phyloP scores from a whole-genome alignment of 2,113 vertebrate genomes.

The Anseranas semipalmata region DNA sequence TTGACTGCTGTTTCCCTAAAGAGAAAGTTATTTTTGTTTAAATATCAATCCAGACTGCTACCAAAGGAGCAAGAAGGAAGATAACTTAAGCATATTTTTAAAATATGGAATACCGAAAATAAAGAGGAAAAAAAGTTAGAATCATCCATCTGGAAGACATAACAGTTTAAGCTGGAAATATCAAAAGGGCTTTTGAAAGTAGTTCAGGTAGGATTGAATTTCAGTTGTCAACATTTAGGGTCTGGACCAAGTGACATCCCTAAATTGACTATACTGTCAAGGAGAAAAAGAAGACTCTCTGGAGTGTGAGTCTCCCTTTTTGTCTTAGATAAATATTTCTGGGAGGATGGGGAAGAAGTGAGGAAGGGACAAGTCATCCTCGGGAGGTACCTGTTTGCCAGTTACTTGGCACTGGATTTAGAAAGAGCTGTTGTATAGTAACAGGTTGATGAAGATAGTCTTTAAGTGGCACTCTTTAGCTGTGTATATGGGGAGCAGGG shows the following conservation, averaged over 20 bases:
- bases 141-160: neutral
- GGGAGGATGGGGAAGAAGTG: neutral
- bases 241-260: neutral
- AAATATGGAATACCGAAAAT: neutral
- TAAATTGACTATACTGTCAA: neutral
- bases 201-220: neutral
- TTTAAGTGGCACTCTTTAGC: neutral
- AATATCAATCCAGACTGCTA: neutral
- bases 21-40: neutral
- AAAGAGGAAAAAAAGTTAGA: neutral
- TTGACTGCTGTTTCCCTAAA: neutral
- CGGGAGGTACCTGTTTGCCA: neutral
- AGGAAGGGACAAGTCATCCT: neutral
- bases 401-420: neutral
- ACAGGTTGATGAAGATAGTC: fast-evolving
- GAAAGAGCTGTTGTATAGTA: neutral
- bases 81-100: neutral
- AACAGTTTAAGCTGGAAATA: neutral
- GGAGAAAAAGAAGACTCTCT: neutral
- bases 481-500: neutral
- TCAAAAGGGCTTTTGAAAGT: neutral
- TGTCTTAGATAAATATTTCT: neutral
- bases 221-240: neutral
- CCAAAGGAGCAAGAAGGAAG: neutral
- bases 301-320: neutral